Evolutionary conservation across 2,113 vertebrate genomes (phyloP), one percentile per base, ranked within the genome.

Genomic region (Myrmecobius fasciatus): DNA sequence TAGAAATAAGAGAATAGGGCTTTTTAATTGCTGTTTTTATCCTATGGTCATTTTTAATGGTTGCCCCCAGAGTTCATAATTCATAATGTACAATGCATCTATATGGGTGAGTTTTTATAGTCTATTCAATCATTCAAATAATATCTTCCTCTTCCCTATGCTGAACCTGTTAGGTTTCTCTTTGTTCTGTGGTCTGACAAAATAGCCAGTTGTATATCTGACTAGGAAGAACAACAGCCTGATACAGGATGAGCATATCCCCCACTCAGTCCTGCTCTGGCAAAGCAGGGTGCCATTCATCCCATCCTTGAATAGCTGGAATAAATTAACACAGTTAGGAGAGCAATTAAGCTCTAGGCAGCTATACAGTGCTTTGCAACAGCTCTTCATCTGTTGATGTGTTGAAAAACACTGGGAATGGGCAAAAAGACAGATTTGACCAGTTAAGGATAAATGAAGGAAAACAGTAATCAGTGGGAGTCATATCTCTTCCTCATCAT

Each of bases 221-320:
- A 95, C 96, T 47, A 47, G 51, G 93, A 97, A 95, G 94, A 96
- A 94, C 90, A 91, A 91, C 48, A 22, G 89, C 31, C 11, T 25
- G 47, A 94, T 53, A 93, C 25, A 95, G 95, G 93, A 83, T 94
- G 93, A 94, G 89, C 94, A 94, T 20, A 93, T 97, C 93, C 93
- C 43, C n/a, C 95, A 93, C 93, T 90, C 88, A 83, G 94, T 83
- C 90, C 94, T 51, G 91, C 97, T 95, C 91, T 98, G 92, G 83
- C 93, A 95, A 95, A 93, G 90, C 94, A 91, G 92, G 48, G 92
- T 96, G 95, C 92, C 95, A 94, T 98, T 98, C 95, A 75, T 96
- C 90, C 89, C 97, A 95, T 94, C 94, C 95, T 98, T 96, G 95
- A 98, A 96, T 95, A 94, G 93, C 94, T 96, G 75, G 94, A 96